Evolutionary conservation across 2,113 vertebrate genomes (phyloP), one percentile per base, ranked within the genome.

Genomic region (Scolopax mira): DNA sequence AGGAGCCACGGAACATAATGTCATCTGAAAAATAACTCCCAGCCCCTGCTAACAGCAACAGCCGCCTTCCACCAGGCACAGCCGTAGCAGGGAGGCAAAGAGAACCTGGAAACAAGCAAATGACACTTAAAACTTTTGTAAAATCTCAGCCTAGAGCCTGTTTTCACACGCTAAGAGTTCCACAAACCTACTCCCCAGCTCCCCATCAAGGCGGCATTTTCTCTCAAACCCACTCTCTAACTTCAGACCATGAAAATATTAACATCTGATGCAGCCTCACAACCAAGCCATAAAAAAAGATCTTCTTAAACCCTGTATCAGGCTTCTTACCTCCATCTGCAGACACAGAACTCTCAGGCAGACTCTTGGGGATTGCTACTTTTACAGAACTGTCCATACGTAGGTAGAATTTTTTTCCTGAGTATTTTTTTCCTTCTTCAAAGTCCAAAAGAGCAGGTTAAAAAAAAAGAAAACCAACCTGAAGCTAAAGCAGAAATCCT

Each of bases 11-110:
- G 42, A 88, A 69, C 24, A 16, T 8, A 27, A 27, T 1, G 3
- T 33, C 35, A 60, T 3, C 66, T 27, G 49, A 44, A 44, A 79
- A 93, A 46, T 62, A 84, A 60, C 67, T 41, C 28, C 54, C 6
- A 82, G 35, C 25, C 24, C 21, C 8, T 11, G 18, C 55, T 39
- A 41, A n/a, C 9, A 35, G n/a, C 71, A 82, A 54, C 44, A 46
- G 28, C 15, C 27, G 35, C 35, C 44, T 35, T 15, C 39, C 54
- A 2, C 7, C 39, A 33, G 28, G 44, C 49, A 64, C 41, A 78
- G 42, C 13, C 3, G 0, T 1, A 48, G 7, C 0, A 42, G 4
- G 14, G 42, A 81, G 9, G 13, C 27, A 54, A 83, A 15, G 9
- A 83, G 6, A 64, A 51, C 18, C 1, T n/a, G 10, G 5, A n/a